Percentiles rank a stretch among this genome's conserved stretches.
phyloP scores from a whole-genome alignment of 2,888 invertebrate species.

The Tricholauxania praeusta region DNA sequence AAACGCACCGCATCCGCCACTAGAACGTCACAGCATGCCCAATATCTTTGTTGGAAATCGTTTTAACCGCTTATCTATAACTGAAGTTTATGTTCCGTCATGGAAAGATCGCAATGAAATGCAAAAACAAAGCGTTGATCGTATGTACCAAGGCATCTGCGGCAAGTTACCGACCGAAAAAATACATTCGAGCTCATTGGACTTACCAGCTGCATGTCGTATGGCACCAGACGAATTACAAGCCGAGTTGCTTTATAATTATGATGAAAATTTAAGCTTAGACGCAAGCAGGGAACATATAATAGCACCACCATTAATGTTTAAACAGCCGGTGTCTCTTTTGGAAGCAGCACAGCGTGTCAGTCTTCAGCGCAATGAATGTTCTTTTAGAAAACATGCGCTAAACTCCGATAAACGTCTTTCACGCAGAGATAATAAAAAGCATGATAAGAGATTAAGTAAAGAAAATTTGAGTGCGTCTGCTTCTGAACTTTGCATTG shows the following conservation, averaged over 20 bases:
- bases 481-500: slow-evolving; percentile 56
- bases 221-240: slow-evolving; percentile 71
- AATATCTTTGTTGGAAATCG: slow-evolving; percentile 74
- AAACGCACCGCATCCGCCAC: slow-evolving; percentile 48
- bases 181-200: slow-evolving; percentile 72
- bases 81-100: slow-evolving; percentile 71
- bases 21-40: slow-evolving; percentile 76
- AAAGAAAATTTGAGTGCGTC: slow-evolving; percentile 44
- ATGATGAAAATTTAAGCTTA: slow-evolving; percentile 53
- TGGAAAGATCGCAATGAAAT: slow-evolving; percentile 66
- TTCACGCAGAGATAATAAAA: slow-evolving; percentile 2
- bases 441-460: background rate
- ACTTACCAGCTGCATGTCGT: slow-evolving; percentile 69
- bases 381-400: slow-evolving; percentile 69
- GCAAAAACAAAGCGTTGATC: slow-evolving; percentile 59
- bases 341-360: slow-evolving; percentile 53
- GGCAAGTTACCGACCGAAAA: slow-evolving; percentile 35
- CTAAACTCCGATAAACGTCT: slow-evolving; percentile 73
- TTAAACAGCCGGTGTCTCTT: slow-evolving; percentile 67
- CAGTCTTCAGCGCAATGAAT: slow-evolving; percentile 50
- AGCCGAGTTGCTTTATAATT: slow-evolving; percentile 71
- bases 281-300: slow-evolving; percentile 47
- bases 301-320: slow-evolving; percentile 72
- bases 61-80: slow-evolving; percentile 71
- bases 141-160: slow-evolving; percentile 41